Evolutionary conservation across 2,888 invertebrate genomes (phyloP).

Genomic region (Tenodera sinensis): DNA sequence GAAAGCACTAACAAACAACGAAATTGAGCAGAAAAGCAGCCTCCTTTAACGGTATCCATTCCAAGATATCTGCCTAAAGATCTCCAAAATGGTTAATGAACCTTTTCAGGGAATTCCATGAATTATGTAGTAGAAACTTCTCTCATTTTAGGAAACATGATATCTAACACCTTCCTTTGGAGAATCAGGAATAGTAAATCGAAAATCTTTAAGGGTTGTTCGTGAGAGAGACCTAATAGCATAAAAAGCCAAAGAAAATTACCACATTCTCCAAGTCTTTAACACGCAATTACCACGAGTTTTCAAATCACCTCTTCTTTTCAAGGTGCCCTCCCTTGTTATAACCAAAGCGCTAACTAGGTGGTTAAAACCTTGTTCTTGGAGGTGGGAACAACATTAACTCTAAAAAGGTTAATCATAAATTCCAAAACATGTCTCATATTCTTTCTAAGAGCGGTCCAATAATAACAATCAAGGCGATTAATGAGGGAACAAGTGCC

Average conservation of each 20-base stretch:
- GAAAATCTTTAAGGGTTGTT: neutral
- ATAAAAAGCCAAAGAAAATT: neutral
- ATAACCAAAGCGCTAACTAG: neutral
- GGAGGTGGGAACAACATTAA: neutral
- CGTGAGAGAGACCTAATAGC: neutral
- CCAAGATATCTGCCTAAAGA: neutral
- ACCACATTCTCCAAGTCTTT: neutral
- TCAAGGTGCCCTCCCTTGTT: neutral
- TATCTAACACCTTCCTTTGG: neutral
- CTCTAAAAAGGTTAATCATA: neutral
- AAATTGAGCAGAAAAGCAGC: no score
- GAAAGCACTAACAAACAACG: no score
- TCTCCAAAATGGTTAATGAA: neutral
- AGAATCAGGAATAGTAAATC: neutral
- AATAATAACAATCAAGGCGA: neutral
- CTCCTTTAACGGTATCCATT: no score
- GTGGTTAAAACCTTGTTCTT: neutral
- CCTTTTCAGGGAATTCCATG: neutral
- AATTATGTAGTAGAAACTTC: neutral
- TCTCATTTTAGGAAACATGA: neutral
- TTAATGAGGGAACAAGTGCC: neutral
- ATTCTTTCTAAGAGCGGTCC: neutral
- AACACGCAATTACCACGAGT: neutral
- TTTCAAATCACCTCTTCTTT: neutral
- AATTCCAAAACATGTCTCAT: neutral